Base-by-base conservation (phyloP, 2,888 invertebrate genomes). In the Dexiosoma caninum region DNA sequence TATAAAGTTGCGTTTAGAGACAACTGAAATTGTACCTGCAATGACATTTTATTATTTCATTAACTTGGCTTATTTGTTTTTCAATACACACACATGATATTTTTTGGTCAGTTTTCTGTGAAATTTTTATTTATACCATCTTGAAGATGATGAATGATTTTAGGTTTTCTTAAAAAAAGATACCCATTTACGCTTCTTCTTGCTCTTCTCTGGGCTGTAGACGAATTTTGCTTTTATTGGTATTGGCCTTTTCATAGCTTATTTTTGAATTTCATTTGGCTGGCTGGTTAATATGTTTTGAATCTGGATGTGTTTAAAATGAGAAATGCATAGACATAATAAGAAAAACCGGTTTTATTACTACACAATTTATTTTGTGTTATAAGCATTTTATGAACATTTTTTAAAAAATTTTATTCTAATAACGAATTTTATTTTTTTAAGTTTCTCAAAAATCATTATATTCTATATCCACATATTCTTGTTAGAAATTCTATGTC, bases 261-360 rank as follows among this genome's bases (percentile, higher is more conserved):
- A 57, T 49, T 66, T 37, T 7, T n/a, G 57, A 46, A 23, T 23
- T 67, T 23, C 27, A 19, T 60, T 77, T 66, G 37, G 10, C 16
- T 62, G 60, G 14, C 42, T 19, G 40, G 66, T 69, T 60, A 44
- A 53, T 27, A 6, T 27, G 6, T 57, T 37, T 53, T 67, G 32
- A 7, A 67, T 35, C 35, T 23, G 40, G 19, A 30, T 71, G 10
- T 42, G 14, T 8, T 62, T 27, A 9, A 70, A 35, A 27, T 21
- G 37, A 64, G 55, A 59, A 49, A 49, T 27, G 14, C 14, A 30
- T 23, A 59, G 10, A 71, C 12, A 57, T 55, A 55, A 14, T 40
- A 46, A 55, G 19, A 12, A 79, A 74, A 83, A 83, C 83, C 83
- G 19, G 83, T 83, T 83, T 80, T 79, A 66, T 70, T 60, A 71